Evolutionary conservation across 2,888 invertebrate genomes (phyloP).

Genomic region (Xestia c-nigrum): DNA sequence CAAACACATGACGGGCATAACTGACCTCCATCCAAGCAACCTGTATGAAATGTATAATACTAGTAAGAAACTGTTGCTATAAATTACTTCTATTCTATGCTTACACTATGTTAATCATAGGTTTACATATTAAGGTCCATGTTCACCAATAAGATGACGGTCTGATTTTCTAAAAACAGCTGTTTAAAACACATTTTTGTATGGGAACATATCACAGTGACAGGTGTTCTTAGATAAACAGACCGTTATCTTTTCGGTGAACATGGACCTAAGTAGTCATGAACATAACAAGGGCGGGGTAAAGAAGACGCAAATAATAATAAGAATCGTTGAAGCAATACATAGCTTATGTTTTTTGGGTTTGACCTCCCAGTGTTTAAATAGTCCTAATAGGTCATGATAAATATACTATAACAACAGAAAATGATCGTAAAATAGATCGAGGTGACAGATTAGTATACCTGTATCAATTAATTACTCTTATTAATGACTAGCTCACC

Average conservation of each 20-base stretch:
- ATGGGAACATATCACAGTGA: too few relatives aligned
- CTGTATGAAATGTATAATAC: conserved; percentile 86
- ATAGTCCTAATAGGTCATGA: not conserved
- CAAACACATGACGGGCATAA: conserved; percentile 77
- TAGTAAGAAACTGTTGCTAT: conserved; percentile 65
- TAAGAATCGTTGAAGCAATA: conserved; percentile 28
- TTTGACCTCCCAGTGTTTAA: not conserved
- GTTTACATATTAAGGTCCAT: conserved; percentile 18
- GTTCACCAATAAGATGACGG: too few relatives aligned
- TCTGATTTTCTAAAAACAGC: too few relatives aligned
- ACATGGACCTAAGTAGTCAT: too few relatives aligned
- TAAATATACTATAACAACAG: not conserved
- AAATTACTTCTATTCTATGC: conserved; percentile 64
- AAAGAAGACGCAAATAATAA: conserved; percentile 44
- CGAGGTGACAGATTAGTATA: conserved; percentile 1
- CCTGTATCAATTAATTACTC: conserved; percentile 2
- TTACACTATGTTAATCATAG: conserved; percentile 59
- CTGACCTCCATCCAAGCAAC: conserved; percentile 92
- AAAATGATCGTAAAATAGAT: not conserved
- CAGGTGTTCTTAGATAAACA: too few relatives aligned
- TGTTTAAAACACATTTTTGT: too few relatives aligned
- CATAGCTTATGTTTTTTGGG: conserved; percentile 2
- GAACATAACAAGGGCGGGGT: conserved; percentile 5
- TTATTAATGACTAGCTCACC: not conserved
- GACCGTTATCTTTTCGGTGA: too few relatives aligned